Percentiles rank a stretch among this genome's conserved stretches.
Evolutionary conservation across 1,140 invertebrate genomes (phyloP).

Genomic region (Palaemon carinicauda): DNA sequence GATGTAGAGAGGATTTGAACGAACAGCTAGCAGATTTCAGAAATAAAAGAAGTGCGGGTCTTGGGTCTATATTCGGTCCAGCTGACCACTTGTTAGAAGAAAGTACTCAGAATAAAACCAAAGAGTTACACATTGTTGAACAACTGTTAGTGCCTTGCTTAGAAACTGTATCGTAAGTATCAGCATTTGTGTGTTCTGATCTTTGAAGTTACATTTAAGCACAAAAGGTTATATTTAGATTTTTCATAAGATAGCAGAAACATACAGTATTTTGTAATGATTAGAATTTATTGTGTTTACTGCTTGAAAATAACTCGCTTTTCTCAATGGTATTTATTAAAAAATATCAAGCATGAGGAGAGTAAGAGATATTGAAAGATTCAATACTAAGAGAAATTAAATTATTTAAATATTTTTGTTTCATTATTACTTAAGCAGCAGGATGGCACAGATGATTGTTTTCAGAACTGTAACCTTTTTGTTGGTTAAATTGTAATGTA

Average conservation of each 20-base stretch:
- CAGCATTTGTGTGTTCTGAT: neutral
- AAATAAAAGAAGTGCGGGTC: conserved; percentile 86
- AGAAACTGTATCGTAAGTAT: conserved; percentile 56
- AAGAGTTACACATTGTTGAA: conserved; percentile 81
- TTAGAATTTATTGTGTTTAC: neutral
- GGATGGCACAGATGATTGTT: too few species aligned
- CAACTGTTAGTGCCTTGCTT: conserved; percentile 70
- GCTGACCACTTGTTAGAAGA: conserved; percentile 82
- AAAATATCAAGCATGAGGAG: too few species aligned
- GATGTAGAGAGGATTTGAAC: conserved; percentile 85
- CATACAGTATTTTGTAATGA: too few species aligned
- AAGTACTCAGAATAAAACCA: conserved; percentile 81
- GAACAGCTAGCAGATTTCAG: conserved; percentile 90
- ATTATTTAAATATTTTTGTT: too few species aligned
- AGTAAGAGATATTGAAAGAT: too few species aligned
- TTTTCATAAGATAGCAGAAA: too few species aligned
- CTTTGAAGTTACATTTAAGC: neutral
- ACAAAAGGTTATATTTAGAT: too few species aligned
- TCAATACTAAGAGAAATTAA: too few species aligned
- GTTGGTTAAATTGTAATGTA: too few species aligned
- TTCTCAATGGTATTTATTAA: neutral
- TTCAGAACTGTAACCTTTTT: too few species aligned
- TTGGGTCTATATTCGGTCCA: conserved; percentile 89
- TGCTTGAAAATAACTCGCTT: neutral
- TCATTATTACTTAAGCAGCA: too few species aligned